phyloP scores from a whole-genome alignment of 2,888 invertebrate species.

The Tipula helvola region DNA sequence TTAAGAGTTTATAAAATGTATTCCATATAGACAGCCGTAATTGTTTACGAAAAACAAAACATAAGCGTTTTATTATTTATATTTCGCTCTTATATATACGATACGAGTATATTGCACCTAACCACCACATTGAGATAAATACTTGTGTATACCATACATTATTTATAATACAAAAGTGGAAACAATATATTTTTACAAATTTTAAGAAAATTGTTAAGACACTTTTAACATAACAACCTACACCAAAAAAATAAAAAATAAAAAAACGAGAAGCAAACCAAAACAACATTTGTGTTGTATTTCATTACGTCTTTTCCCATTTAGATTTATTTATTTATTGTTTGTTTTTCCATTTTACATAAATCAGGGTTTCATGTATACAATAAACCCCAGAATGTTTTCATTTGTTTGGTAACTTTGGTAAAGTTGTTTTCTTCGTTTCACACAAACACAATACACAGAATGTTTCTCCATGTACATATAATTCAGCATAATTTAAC shows the following conservation, averaged over 20 bases:
- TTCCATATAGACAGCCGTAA: neutral
- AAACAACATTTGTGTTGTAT: neutral
- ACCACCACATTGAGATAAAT: neutral
- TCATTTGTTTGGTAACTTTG: neutral
- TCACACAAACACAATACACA: neutral
- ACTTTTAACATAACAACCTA: neutral
- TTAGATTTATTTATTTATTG: neutral
- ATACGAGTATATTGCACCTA: neutral
- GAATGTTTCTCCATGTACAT: neutral
- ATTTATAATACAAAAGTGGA: neutral
- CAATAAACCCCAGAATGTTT: neutral
- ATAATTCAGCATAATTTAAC: neutral
- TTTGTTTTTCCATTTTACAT: neutral
- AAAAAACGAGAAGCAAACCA: neutral
- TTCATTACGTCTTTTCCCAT: neutral
- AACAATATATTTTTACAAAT: neutral
- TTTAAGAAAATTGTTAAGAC: neutral
- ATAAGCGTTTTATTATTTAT: neutral
- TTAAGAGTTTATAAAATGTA: neutral
- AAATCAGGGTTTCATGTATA: neutral
- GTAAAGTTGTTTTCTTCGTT: neutral
- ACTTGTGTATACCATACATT: neutral
- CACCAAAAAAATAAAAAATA: neutral
- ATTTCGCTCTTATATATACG: neutral
- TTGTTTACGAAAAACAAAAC: neutral